Evolutionary conservation across 1,140 invertebrate genomes (phyloP).

Genomic region (Rhyzopertha dominica): DNA sequence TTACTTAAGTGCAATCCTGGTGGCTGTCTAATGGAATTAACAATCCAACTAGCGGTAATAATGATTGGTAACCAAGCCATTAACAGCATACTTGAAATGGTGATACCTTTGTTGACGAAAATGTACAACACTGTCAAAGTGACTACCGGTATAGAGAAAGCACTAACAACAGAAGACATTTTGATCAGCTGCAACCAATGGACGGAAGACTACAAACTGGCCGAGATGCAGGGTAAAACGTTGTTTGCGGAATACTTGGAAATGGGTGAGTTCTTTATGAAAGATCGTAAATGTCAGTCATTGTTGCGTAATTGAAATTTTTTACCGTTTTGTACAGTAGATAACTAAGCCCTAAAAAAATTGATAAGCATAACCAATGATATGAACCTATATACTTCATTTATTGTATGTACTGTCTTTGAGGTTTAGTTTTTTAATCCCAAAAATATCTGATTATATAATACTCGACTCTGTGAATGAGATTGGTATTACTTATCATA

Average conservation of each 20-base stretch:
- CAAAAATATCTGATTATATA: no score
- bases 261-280: slow-evolving; percentile 66
- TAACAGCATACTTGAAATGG: slow-evolving; percentile 72
- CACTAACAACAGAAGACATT: slow-evolving; percentile 23
- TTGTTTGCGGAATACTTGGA: slow-evolving; percentile 82
- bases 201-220: slow-evolving; percentile 73
- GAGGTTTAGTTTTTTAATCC: no score
- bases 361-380: no score
- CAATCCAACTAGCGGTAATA: slow-evolving; percentile 76
- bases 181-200: slow-evolving; percentile 56
- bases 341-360: no score
- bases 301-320: no score
- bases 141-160: slow-evolving; percentile 30
- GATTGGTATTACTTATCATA: no score
- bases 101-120: slow-evolving; percentile 57
- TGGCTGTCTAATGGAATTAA: slow-evolving; percentile 77
- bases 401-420: no score
- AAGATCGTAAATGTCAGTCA: no score
- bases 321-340: no score
- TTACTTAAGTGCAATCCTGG: slow-evolving; percentile 61
- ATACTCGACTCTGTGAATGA: no score
- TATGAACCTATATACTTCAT: no score
- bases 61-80: slow-evolving; percentile 84
- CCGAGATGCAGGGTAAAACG: slow-evolving; percentile 58
- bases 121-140: slow-evolving; percentile 40